Percentiles rank a stretch among this genome's conserved stretches.
phyloP scores from a whole-genome alignment of 2,888 invertebrate genomes.

The Mylabris sibirica region DNA sequence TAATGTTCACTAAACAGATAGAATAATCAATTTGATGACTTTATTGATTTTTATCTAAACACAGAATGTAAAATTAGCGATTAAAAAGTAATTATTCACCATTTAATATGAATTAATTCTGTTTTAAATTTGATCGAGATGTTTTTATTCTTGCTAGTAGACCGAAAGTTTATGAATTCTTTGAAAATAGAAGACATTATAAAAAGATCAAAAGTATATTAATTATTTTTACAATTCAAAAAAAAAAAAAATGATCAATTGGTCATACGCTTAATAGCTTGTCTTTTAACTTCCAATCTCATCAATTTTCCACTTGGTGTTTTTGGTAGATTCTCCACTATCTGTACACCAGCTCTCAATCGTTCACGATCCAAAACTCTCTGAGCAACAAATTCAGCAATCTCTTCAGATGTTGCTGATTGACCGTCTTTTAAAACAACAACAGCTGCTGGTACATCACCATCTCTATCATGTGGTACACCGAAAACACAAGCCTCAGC shows the following conservation, averaged over 20 bases:
- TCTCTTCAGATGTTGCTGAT: slow-evolving; percentile 29
- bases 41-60: neutral
- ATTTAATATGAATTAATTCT: neutral
- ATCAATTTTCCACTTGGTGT: slow-evolving; percentile 46
- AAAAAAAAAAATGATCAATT: no score
- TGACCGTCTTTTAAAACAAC: slow-evolving; percentile 36
- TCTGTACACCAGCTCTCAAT: slow-evolving; percentile 48
- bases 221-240: no score
- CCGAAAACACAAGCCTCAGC: slow-evolving; percentile 46
- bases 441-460: slow-evolving; percentile 44
- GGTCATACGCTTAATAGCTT: neutral
- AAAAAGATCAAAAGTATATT: no score
- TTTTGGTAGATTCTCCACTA: slow-evolving; percentile 43
- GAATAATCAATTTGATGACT: neutral
- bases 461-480: slow-evolving; percentile 45
- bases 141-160: no score
- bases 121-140: neutral
- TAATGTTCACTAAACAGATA: neutral
- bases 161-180: no score
- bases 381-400: slow-evolving; percentile 42
- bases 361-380: slow-evolving; percentile 45
- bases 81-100: neutral
- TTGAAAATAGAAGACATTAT: no score
- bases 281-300: neutral
- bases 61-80: neutral